Percentiles rank a stretch among this genome's conserved stretches.
These are phyloP conservation scores for Hystrix brachyura DNA, from an alignment of 2,113 vertebrate genomes.

Conservation along the genomic window DNA sequence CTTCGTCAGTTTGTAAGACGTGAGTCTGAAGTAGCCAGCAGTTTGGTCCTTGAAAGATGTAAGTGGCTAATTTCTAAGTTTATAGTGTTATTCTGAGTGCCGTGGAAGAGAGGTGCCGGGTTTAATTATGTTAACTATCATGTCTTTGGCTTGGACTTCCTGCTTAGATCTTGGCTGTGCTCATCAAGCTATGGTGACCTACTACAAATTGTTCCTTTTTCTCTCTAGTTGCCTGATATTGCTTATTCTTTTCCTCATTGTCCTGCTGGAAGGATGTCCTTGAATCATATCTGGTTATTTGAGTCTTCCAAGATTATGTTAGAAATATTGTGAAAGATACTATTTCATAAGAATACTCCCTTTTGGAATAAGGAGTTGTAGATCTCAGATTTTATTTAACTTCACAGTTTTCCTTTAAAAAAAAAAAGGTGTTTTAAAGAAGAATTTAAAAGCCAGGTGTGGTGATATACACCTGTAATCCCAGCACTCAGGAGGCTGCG, in stretches of 20 bases:
- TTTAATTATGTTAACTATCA: rapidly evolving
- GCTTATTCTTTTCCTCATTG: neutral
- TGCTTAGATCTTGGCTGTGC: neutral
- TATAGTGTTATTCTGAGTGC: neutral
- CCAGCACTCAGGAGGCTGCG: neutral
- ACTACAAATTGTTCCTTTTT: neutral
- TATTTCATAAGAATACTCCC: neutral
- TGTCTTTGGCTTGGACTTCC: neutral
- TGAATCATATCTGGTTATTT: neutral
- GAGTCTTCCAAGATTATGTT: neutral
- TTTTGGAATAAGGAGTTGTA: constrained; percentile 43
- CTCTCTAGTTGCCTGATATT: neutral
- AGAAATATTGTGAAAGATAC: neutral
- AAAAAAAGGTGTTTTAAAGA: neutral
- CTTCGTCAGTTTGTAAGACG: constrained; percentile 91
- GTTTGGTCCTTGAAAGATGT: constrained; percentile 95
- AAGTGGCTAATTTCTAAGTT: constrained; percentile 84
- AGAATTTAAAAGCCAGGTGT: constrained; percentile 21
- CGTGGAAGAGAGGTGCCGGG: neutral
- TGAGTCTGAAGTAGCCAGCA: constrained; percentile 86
- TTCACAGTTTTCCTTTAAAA: neutral
- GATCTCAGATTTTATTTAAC: constrained; percentile 12
- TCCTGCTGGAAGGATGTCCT: neutral
- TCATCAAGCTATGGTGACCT: neutral
- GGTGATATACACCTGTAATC: neutral